Base-by-base conservation (phyloP, 2,797 vertebrate species). In the Enteromius trimaculatus region DNA sequence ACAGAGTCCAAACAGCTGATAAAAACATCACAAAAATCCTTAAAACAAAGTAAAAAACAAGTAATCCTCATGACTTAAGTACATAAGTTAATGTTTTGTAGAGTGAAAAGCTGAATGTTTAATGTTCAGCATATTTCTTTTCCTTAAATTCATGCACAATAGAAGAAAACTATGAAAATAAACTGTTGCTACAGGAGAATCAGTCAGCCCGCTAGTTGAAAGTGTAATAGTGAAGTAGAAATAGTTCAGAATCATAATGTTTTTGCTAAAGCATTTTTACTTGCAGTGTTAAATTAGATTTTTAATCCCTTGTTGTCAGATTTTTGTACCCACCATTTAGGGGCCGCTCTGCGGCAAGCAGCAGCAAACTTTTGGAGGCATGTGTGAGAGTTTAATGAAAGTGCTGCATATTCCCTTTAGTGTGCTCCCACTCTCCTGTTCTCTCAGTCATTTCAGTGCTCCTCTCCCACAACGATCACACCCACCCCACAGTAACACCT, bases 401-500 rank as follows among this genome's bases (percentile, higher is more conserved):
- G 66, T 2, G 14, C 65, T 55, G n/a, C 34, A 44, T 31, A 42
- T 71, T 80, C 17, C 51, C 66, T 70, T 71, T 23, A 47, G 66
- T 74, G 55, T 51, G 58, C 71, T 75, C 60, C 70, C 62, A 42
- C 81, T 77, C 72, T 82, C 44, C 47, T 14, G n/a, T 77, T 68
- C 49, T 76, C 60, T 69, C 37, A 31, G 31, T 82, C 37, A 44
- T 77, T 82, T 76, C 72, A 69, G 44, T 68, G 64, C 81, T 31
- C 37, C 14, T 53, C 81, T 77, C 62, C 72, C 71, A 68, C 72
- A 53, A 76, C 47, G 37, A 79, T 87, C 84, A 77, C 88, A 85
- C 65, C 87, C 90, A 84, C 92, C 90, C 83, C 91, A 71, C 72
- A 71, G 84, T 83, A 79, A 76, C 85, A 89, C 91, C 91, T 85